A percentile compares a stretch with the other conserved stretches of the same genome.
Conservation (phyloP, 1,140 invertebrate species). For the Drosophila neocordata region DNA sequence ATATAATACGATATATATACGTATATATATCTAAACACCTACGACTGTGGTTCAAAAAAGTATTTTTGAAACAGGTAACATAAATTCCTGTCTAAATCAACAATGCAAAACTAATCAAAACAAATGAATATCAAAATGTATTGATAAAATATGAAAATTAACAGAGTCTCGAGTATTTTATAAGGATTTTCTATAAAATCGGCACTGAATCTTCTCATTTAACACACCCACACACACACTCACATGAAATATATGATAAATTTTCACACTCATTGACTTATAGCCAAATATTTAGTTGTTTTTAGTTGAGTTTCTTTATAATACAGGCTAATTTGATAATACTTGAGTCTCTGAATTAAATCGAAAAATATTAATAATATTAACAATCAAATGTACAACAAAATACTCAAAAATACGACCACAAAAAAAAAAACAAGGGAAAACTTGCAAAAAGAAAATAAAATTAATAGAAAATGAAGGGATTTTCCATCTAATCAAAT, state of each 20-base stretch:
- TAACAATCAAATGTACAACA: constrained; percentile 15
- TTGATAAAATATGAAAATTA: constrained; percentile 34
- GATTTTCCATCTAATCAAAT: constrained; percentile 48
- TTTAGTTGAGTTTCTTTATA: constrained; percentile 33
- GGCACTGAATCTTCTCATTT: constrained; percentile 23
- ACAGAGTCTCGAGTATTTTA: constrained; percentile 76
- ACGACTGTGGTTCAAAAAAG: constrained; percentile 66
- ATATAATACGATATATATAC: constrained; percentile 17
- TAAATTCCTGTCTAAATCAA: constrained; percentile 34
- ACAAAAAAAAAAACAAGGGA: constrained; percentile 43
- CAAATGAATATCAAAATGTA: constrained; percentile 67
- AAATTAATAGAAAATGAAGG: background rate
- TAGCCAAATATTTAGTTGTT: constrained; percentile 25
- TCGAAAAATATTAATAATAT: background rate
- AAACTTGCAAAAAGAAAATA: constrained; percentile 54
- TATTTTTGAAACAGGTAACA: constrained; percentile 64
- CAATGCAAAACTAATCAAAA: constrained; percentile 40
- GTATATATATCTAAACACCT: constrained; percentile 30
- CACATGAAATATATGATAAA: constrained; percentile 41
- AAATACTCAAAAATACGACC: constrained; percentile 76
- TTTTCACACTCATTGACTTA: constrained; percentile 37
- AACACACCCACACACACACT: background rate
- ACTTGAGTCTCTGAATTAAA: constrained; percentile 68
- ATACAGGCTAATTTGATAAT: constrained; percentile 53
- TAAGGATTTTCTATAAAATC: constrained; percentile 48